Conservation (phyloP, 1,140 invertebrate genomes). For the Heterodera schachtii region DNA sequence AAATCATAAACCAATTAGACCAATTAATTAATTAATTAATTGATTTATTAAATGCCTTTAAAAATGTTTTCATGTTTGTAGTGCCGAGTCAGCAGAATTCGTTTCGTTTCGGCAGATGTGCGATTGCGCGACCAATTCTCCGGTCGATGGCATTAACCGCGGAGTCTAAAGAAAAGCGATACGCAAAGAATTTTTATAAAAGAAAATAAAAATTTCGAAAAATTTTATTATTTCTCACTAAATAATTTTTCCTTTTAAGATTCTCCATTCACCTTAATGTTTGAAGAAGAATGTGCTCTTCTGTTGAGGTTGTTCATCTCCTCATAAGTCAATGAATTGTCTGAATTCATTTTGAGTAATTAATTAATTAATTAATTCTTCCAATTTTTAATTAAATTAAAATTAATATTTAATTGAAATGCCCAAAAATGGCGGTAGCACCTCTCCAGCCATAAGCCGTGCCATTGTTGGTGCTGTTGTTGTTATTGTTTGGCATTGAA, state of each 20-base stretch:
- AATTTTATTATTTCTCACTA: too few species aligned
- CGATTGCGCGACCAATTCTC: neutral
- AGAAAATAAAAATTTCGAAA: neutral
- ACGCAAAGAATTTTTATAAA: neutral
- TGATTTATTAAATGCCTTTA: conserved; percentile 48
- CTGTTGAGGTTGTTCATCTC: too few species aligned
- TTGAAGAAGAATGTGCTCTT: too few species aligned
- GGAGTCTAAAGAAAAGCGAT: neutral
- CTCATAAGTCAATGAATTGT: too few species aligned
- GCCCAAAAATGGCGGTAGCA: neutral
- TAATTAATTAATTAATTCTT: too few species aligned
- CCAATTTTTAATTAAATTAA: too few species aligned
- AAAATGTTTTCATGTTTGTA: conserved; percentile 68
- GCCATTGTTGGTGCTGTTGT: neutral
- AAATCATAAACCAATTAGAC: neutral
- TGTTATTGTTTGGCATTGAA: neutral
- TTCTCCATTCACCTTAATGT: too few species aligned
- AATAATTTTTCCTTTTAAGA: too few species aligned
- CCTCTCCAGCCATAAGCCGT: neutral
- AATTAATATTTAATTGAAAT: too few species aligned
- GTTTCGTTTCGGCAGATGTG: conserved; percentile 66
- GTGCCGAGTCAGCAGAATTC: conserved; percentile 72
- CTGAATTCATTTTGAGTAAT: too few species aligned
- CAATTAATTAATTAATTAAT: neutral
- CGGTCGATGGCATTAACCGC: neutral